Evolutionary conservation across 2,113 vertebrate species (phyloP), one percentile per base, ranked within the genome.

Genomic region (Mellivora capensis): DNA sequence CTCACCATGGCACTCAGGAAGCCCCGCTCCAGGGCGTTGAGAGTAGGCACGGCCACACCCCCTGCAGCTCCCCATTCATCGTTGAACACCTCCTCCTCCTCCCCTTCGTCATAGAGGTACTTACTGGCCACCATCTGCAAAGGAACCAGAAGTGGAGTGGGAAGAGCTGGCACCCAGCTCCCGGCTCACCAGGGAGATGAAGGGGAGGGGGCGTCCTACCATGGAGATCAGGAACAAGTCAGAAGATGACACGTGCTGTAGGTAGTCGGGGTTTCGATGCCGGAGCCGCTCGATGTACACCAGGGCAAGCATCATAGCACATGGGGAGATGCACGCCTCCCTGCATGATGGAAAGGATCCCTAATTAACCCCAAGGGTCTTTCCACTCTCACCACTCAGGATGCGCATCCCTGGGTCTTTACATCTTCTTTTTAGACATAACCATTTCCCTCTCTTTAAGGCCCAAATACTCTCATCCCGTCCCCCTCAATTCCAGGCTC

Each of bases 181-280:
- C 80, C 5, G 49, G 82, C n/a, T 76, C 76, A 57, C 42, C 17
- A 37, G 49, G 42, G 54, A 83, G 31, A 67, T 3, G 79, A 44
- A 39, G 13, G 34, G 74, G 79, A 95, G 34, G 21, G 14, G 31
- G 8, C 6, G 0, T 96, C 99, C 98, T 97, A 99, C 99, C 99
- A 99, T 99, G 44, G 99, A 99, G 97, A 99, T 99, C 95, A 99
- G 98, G 97, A 99, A 99, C 80, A 99, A 99, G 98, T 99, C 99
- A 64, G 99, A 99, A 80, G 99, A 99, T 0, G 99, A 99, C 96
- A 99, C 99, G 85, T 99, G 99, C 96, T 99, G 99, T 49, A 99
- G 99, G 98, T 99, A 99, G 97, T 99, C 99, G 0, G 99, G 99
- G 98, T 99, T 99, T 98, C 99, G 99, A 94, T 99, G 99, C 97